Evolutionary conservation across 2,888 invertebrate genomes (phyloP).

Genomic region (Lasioglossum malachurum): DNA sequence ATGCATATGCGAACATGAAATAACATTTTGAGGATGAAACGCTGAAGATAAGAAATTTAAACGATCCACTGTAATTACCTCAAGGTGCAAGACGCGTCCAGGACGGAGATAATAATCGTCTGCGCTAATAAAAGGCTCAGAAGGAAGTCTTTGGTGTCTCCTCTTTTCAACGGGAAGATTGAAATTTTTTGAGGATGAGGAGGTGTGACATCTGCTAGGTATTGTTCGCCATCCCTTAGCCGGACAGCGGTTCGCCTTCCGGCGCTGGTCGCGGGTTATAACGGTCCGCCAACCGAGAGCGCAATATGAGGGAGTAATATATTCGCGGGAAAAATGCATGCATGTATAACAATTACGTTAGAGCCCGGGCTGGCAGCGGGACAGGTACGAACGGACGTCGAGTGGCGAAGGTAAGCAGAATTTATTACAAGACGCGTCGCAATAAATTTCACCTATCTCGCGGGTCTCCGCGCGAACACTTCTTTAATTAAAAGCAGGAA

Average conservation of each 20-base stretch:
- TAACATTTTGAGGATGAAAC: neutral
- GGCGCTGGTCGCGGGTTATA: neutral
- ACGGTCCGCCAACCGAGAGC: neutral
- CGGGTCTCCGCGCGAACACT: slow-evolving; percentile 59
- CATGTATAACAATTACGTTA: slow-evolving; percentile 69
- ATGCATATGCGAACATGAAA: neutral
- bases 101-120: neutral
- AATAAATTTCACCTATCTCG: slow-evolving; percentile 71
- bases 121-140: neutral
- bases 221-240: neutral
- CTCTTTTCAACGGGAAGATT: neutral
- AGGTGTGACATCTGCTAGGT: neutral
- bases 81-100: neutral
- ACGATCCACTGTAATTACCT: neutral
- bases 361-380: slow-evolving; percentile 29
- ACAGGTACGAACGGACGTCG: slow-evolving; percentile 58
- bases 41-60: neutral
- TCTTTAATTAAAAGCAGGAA: slow-evolving; percentile 72
- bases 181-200: slow-evolving; percentile 1
- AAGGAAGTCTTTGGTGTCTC: neutral
- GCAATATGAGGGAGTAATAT: slow-evolving; percentile 46
- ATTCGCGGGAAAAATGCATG: slow-evolving; percentile 57
- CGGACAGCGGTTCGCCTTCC: neutral
- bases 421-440: slow-evolving; percentile 67
- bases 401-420: slow-evolving; percentile 63